Conservation (phyloP, 2,797 vertebrate genomes). For the Zonotrichia albicollis region DNA sequence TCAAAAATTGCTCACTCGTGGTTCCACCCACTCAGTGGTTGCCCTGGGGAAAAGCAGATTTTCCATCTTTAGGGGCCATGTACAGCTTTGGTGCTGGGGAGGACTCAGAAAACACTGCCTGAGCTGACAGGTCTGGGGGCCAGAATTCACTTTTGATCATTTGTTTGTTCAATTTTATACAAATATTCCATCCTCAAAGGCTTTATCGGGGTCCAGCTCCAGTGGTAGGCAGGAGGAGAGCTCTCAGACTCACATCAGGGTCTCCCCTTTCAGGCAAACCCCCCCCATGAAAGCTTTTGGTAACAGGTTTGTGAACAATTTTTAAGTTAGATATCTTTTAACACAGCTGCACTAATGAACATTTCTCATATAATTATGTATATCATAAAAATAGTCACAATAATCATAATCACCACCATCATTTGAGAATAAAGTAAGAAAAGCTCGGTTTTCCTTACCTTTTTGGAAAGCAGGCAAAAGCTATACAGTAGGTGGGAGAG, state of each 20-base stretch:
- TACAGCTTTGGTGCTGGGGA: not conserved
- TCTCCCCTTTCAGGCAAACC: not conserved
- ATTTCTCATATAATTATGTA: not conserved
- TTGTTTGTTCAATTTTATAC: not conserved
- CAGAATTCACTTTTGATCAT: not conserved
- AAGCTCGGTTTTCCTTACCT: constrained; percentile 77
- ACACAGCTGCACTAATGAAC: not conserved
- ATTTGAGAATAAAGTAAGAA: constrained; percentile 36
- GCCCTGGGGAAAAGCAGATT: not conserved
- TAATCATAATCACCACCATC: not conserved
- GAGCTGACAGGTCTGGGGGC: not conserved
- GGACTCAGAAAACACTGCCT: not conserved
- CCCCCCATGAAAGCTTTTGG: not conserved
- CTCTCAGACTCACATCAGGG: not conserved
- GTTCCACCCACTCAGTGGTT: accelerated
- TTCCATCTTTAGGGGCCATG: not conserved
- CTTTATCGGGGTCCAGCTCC: not conserved
- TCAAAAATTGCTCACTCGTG: constrained; percentile 36
- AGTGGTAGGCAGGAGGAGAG: not conserved
- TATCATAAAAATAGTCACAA: not conserved
- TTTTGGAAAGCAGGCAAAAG: constrained; percentile 79
- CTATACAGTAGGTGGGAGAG: constrained; percentile 84
- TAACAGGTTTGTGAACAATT: not conserved
- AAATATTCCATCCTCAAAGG: not conserved
- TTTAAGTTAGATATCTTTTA: not conserved